A percentile compares a stretch with the other conserved stretches of the same genome.
phyloP scores from a whole-genome alignment of 2,797 vertebrate species.

The Phylloscopus collybita region DNA sequence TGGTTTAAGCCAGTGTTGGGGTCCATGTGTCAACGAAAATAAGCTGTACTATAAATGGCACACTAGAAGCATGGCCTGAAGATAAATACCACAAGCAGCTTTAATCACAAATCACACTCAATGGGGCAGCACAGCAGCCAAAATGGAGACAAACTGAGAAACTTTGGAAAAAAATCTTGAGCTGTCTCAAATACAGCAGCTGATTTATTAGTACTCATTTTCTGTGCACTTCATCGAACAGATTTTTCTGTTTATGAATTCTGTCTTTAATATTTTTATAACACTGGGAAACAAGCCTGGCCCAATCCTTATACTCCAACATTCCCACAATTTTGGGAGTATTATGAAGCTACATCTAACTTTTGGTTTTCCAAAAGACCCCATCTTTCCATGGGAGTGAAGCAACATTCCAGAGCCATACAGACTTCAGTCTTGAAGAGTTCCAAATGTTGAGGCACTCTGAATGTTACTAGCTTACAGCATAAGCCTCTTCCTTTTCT shows the following conservation, averaged over 20 bases:
- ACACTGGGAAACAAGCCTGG: neutral
- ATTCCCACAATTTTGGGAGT: neutral
- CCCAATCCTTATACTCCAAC: neutral
- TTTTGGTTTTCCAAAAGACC: neutral
- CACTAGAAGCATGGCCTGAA: neutral
- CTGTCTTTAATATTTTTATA: constrained; percentile 9
- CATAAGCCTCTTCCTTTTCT: neutral
- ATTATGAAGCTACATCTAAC: neutral
- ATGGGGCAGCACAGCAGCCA: neutral
- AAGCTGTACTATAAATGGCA: neutral
- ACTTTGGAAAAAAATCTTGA: neutral
- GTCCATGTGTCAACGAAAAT: neutral
- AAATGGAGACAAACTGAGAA: neutral
- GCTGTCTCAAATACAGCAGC: neutral
- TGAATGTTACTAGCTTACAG: neutral
- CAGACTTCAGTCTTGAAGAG: neutral
- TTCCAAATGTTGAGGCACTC: neutral
- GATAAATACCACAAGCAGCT: neutral
- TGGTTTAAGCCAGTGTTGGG: neutral
- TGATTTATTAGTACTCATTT: constrained; percentile 14
- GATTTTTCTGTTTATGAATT: constrained; percentile 38
- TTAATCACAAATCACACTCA: neutral
- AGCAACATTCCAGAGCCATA: neutral
- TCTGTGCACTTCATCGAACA: neutral
- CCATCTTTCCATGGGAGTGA: neutral